Base-by-base conservation (phyloP, 2,113 vertebrate genomes). In the Tetrao urogallus region DNA sequence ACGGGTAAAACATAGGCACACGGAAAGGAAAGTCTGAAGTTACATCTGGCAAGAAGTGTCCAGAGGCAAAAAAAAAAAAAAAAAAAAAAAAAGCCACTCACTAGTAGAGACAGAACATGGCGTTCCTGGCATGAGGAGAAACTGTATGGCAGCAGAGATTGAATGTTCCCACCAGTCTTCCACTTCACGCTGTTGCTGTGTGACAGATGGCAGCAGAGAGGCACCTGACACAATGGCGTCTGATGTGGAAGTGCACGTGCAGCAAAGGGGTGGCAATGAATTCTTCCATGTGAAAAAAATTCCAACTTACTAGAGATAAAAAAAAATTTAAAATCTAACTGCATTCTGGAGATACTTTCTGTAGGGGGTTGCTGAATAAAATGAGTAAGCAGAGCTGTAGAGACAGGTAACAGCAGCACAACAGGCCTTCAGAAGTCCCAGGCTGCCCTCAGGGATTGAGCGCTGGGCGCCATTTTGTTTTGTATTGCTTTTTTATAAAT, bases 331-430 rank as follows among this genome's bases (percentile, higher is more conserved):
- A 80, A 86, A 81, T 70, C 40, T 69, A 91, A 89, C 82, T 63
- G 71, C 67, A 75, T 97, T 97, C 93, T 89, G 71, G 75, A 82
- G 89, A 89, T 79, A 69, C 81, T 78, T 54, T 92, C 95, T 93
- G 71, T 47, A 89, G 88, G 81, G 95, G 45, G 48, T 86, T 69
- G 30, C 60, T 58, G 56, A 79, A 36, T 52, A 82, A 88, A 91
- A 83, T 9, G 15, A 78, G 13, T 10, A 25, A 92, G 93, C 94
- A 66, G 25, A 74, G 50, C 48, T 3, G 0, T 72, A 86, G 28
- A 21, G 8, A 48, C 13, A 52, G 30, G 25, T 25, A 30, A 75
- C 8, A 22, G 4, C 8, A 56, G 56, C 19, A 8, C 25, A 16
- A 40, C 25, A 60, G 56, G 64, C 27, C 25, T 54, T 6, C 13